These are phyloP conservation scores for Rhombomys opimus DNA, from an alignment of 2,113 vertebrate species.

Conservation along the genomic window DNA sequence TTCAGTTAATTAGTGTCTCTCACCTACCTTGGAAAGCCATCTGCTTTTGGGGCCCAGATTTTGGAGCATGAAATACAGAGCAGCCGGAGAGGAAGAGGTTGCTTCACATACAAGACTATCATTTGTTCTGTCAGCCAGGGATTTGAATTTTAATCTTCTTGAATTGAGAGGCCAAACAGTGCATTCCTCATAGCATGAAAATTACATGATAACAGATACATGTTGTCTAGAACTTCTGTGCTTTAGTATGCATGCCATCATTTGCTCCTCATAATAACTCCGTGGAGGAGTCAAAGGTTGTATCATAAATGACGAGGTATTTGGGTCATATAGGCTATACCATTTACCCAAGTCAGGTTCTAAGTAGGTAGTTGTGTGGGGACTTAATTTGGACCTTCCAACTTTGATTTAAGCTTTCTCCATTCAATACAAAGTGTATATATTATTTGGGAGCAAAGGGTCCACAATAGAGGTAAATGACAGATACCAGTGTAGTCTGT, in stretches of 20 bases:
- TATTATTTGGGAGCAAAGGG: not conserved
- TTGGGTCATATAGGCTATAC: not conserved
- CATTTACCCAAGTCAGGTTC: not conserved
- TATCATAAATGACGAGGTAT: not conserved
- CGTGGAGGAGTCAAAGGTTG: not conserved
- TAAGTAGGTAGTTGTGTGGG: not conserved
- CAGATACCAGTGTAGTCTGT: not conserved
- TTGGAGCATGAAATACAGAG: not conserved
- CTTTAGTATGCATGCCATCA: not conserved
- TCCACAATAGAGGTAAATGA: not conserved
- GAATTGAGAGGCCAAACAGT: conserved; percentile 6
- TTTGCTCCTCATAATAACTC: not conserved
- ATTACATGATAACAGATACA: not conserved
- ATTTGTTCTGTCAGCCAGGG: not conserved
- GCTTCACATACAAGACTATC: not conserved
- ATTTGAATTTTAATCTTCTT: conserved; percentile 32
- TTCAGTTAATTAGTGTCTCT: not conserved
- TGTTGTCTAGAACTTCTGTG: not conserved
- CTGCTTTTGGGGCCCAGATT: not conserved
- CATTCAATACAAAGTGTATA: not conserved
- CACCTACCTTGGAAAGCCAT: not conserved
- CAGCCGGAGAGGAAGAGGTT: not conserved
- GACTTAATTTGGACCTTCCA: not conserved
- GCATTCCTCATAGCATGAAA: not conserved
- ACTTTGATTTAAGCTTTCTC: not conserved